Conservation (phyloP, 1,140 invertebrate species). For the Aplysia californica region DNA sequence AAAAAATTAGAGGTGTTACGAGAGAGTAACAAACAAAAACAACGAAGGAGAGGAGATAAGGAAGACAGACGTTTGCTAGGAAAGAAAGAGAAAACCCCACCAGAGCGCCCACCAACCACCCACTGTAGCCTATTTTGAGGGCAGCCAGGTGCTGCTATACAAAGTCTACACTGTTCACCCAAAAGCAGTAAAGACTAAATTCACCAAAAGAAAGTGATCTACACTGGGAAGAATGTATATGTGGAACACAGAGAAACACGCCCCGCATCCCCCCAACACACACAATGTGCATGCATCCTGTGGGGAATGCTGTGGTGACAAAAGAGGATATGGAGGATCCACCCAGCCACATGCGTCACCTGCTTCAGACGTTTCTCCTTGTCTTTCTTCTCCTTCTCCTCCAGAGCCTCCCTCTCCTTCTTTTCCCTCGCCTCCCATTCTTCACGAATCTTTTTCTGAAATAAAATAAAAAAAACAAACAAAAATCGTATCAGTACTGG, state of each 20-base stretch:
- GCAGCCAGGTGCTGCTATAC: background rate
- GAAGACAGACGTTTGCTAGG: too few species aligned
- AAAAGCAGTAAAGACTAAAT: background rate
- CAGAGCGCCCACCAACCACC: too few species aligned
- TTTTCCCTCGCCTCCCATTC: conserved; percentile 62
- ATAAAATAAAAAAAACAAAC: conserved; percentile 16
- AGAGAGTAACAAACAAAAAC: too few species aligned
- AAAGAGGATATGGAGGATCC: conserved; percentile 41
- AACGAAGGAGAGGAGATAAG: too few species aligned
- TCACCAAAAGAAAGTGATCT: background rate
- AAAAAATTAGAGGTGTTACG: too few species aligned
- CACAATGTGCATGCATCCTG: too few species aligned
- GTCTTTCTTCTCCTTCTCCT: conserved; percentile 51
- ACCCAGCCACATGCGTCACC: conserved; percentile 46
- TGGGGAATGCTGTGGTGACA: too few species aligned
- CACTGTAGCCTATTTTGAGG: too few species aligned
- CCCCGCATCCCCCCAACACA: background rate
- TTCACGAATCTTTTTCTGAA: conserved; percentile 58
- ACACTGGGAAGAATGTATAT: background rate
- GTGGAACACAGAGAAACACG: background rate
- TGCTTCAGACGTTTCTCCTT: conserved; percentile 50
- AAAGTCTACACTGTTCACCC: background rate
- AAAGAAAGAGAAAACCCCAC: too few species aligned
- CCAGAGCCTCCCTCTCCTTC: conserved; percentile 56
- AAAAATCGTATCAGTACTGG: too few species aligned